phyloP scores from a whole-genome alignment of 35 echinoderm and acorn worm genomes.

The Stichopus chloronotus region DNA sequence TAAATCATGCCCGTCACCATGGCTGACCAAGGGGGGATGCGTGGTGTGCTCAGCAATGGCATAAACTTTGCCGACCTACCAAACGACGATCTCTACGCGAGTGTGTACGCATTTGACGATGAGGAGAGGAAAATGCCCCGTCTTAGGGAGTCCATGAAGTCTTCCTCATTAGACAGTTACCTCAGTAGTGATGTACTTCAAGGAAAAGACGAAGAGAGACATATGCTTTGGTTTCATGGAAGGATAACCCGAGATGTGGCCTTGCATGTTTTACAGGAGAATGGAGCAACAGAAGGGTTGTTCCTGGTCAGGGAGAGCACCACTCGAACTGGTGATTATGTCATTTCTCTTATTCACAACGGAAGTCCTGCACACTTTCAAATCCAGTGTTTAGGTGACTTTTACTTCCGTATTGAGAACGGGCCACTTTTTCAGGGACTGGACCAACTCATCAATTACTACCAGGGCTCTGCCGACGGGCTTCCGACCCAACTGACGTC shows the following conservation, averaged over 20 bases:
- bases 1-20: slow-evolving; percentile 31
- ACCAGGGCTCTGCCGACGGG: slow-evolving; percentile 52
- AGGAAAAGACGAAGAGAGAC: slow-evolving; percentile 80
- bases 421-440: slow-evolving; percentile 62
- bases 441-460: slow-evolving; percentile 62
- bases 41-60: slow-evolving; percentile 12
- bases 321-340: slow-evolving; percentile 81
- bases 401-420: slow-evolving; percentile 87
- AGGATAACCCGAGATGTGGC: slow-evolving; percentile 93
- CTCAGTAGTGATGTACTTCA: slow-evolving; percentile 68
- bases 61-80: slow-evolving; percentile 52
- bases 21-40: slow-evolving; percentile 27
- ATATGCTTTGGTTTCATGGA: slow-evolving; percentile 91
- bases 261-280: slow-evolving; percentile 77
- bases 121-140: slow-evolving; percentile 30
- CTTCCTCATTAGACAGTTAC: slow-evolving; percentile 68
- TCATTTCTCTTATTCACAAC: slow-evolving; percentile 91
- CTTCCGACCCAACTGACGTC: slow-evolving; percentile 57
- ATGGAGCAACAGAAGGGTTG: slow-evolving; percentile 68
- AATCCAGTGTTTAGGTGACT: slow-evolving; percentile 89
- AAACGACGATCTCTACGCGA: slow-evolving; percentile 46
- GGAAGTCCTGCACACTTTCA: slow-evolving; percentile 86
- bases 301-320: slow-evolving; percentile 91
- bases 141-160: slow-evolving; percentile 18
- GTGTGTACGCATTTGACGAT: slow-evolving; percentile 44